Conservation (phyloP, 2,797 vertebrate species). For the Atherinosoma microstoma region DNA sequence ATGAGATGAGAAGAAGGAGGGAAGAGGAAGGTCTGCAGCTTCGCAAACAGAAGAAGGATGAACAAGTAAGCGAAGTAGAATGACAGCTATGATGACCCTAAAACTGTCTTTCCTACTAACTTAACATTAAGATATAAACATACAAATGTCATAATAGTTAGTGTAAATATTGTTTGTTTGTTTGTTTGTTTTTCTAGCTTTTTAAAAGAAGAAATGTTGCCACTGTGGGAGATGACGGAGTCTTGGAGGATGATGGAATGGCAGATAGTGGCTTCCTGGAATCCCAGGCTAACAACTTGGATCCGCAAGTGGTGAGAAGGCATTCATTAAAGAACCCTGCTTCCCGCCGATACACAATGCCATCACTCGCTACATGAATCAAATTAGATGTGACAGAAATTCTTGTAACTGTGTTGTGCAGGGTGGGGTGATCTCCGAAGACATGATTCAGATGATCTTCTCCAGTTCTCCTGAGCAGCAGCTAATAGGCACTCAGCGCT, state of each 20-base stretch:
- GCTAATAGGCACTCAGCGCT: slow-evolving; percentile 96
- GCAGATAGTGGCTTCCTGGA: slow-evolving; percentile 95
- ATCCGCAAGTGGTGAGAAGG: slow-evolving; percentile 89
- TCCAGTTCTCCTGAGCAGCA: slow-evolving; percentile 95
- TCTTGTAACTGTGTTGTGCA: slow-evolving; percentile 57
- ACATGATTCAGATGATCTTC: slow-evolving; percentile 99
- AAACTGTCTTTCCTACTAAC: neutral
- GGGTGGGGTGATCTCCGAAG: slow-evolving; percentile 93
- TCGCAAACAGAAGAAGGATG: slow-evolving; percentile 97
- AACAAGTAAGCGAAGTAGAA: slow-evolving; percentile 85
- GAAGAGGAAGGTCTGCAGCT: slow-evolving; percentile 98
- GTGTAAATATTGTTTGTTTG: neutral
- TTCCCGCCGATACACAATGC: fast-evolving
- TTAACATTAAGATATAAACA: neutral
- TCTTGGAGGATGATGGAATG: slow-evolving; percentile 94
- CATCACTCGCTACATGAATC: neutral
- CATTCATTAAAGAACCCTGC: slow-evolving; percentile 1
- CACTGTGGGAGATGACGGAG: slow-evolving; percentile 89
- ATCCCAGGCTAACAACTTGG: slow-evolving; percentile 96
- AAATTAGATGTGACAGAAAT: neutral
- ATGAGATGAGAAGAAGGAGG: slow-evolving; percentile 96
- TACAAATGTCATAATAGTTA: neutral
- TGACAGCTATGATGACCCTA: neutral
- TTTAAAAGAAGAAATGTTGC: slow-evolving; percentile 98
- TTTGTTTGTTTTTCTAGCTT: slow-evolving; percentile 79